Evolutionary conservation across 2,113 vertebrate genomes (phyloP).

Genomic region (Oreotrochilus melanogaster): DNA sequence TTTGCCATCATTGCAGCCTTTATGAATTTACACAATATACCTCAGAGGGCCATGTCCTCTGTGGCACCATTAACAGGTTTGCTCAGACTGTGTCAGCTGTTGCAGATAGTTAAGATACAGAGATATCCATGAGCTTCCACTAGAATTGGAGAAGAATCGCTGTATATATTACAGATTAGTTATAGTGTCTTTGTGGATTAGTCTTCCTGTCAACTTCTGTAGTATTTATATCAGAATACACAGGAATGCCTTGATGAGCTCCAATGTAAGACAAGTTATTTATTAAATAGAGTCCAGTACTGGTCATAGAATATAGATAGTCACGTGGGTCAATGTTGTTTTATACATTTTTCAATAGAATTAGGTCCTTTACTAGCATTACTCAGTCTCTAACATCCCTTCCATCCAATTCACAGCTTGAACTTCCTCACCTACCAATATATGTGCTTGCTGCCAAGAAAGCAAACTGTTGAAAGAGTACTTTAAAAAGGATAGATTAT

Average conservation of each 20-base stretch:
- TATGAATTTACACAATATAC: fast-evolving
- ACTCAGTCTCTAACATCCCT: neutral
- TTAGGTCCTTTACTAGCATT: neutral
- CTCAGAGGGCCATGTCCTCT: neutral
- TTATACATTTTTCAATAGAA: constrained; percentile 12
- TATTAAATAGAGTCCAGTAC: neutral
- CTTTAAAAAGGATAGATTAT: neutral
- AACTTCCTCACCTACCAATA: constrained; percentile 6
- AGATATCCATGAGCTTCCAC: neutral
- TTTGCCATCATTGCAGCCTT: neutral
- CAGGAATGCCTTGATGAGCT: neutral
- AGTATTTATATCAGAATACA: neutral
- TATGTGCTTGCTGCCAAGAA: constrained; percentile 5
- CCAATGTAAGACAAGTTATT: neutral
- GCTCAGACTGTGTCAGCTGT: neutral
- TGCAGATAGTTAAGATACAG: neutral
- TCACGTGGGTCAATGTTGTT: neutral
- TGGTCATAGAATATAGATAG: neutral
- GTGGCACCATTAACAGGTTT: neutral
- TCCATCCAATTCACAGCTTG: constrained; percentile 25
- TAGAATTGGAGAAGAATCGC: neutral
- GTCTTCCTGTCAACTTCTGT: neutral
- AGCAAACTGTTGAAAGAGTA: constrained; percentile 23
- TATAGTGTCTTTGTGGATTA: neutral
- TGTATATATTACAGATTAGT: neutral